Evolutionary conservation across 2,797 vertebrate genomes (phyloP).

Genomic region (Neoniphon sammara): DNA sequence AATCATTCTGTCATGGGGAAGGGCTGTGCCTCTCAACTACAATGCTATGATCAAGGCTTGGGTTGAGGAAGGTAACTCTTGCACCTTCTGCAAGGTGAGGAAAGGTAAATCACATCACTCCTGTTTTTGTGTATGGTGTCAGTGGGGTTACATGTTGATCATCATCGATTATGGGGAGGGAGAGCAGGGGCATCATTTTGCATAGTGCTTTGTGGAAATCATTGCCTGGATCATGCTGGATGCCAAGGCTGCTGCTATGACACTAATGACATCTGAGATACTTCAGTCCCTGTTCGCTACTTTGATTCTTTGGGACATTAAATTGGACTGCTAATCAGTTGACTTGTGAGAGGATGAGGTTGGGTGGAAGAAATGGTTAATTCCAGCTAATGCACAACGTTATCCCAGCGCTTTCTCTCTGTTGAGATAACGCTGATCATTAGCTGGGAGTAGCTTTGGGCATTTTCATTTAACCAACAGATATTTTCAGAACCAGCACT

Average conservation of each 20-base stretch:
- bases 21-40: slow-evolving; percentile 77
- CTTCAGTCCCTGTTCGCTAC: slow-evolving; percentile 66
- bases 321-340: slow-evolving; percentile 75
- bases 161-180: slow-evolving; percentile 68
- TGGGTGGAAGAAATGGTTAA: slow-evolving; percentile 77
- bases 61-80: slow-evolving; percentile 83
- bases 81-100: slow-evolving; percentile 78
- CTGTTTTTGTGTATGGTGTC: slow-evolving; percentile 80
- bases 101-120: slow-evolving; percentile 84
- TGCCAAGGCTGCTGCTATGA: slow-evolving; percentile 83
- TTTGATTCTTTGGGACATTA: slow-evolving; percentile 72
- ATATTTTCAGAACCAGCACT: slow-evolving; percentile 46
- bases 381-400: slow-evolving; percentile 79
- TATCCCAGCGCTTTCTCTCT: slow-evolving; percentile 59
- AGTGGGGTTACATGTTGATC: slow-evolving; percentile 75
- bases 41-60: slow-evolving; percentile 80
- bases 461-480: slow-evolving; percentile 66
- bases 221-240: slow-evolving; percentile 85
- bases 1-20: slow-evolving; percentile 71
- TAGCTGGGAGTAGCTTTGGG: slow-evolving; percentile 79
- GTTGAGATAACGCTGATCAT: slow-evolving; percentile 78
- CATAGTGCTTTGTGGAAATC: slow-evolving; percentile 82
- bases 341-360: slow-evolving; percentile 74
- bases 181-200: slow-evolving; percentile 74
- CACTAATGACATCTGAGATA: slow-evolving; percentile 74